Evolutionary conservation across 2,888 invertebrate species (phyloP).

Genomic region (Agrotis ipsilon): DNA sequence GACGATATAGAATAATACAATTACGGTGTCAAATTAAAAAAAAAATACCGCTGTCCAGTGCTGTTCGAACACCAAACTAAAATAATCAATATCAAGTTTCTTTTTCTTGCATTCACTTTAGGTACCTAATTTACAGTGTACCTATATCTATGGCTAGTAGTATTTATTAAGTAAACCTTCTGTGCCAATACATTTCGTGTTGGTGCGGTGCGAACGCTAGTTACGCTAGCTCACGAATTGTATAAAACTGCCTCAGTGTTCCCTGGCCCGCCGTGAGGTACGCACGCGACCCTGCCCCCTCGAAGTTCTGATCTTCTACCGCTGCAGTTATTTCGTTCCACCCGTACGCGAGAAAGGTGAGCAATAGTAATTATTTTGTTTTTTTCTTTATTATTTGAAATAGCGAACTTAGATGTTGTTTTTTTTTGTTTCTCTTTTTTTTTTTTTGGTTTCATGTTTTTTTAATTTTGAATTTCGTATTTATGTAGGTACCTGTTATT

Average conservation of each 20-base stretch:
- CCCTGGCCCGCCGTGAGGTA: slow-evolving; percentile 7
- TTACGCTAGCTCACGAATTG: slow-evolving; percentile 9
- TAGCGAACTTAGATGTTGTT: not conserved
- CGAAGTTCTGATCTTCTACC: slow-evolving; percentile 23
- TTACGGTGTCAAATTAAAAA: no score
- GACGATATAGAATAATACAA: no score
- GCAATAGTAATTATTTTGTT: not conserved
- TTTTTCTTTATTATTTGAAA: not conserved
- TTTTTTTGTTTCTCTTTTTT: not conserved
- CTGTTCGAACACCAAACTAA: no score
- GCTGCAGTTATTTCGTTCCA: slow-evolving; percentile 20
- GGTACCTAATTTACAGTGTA: no score
- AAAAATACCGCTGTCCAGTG: no score
- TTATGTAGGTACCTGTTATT: no score
- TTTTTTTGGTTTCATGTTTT: not conserved
- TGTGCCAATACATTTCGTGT: not conserved
- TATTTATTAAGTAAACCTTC: slow-evolving; percentile 7
- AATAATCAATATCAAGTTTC: no score
- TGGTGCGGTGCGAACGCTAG: not conserved
- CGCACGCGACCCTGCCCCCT: slow-evolving; percentile 22
- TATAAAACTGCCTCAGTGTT: slow-evolving; percentile 29
- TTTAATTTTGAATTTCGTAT: no score
- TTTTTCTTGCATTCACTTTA: no score
- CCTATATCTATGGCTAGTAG: no score
- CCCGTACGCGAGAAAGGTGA: slow-evolving; percentile 36